phyloP scores from a whole-genome alignment of 2,888 invertebrate genomes.

The Meliscaeva auricollis region DNA sequence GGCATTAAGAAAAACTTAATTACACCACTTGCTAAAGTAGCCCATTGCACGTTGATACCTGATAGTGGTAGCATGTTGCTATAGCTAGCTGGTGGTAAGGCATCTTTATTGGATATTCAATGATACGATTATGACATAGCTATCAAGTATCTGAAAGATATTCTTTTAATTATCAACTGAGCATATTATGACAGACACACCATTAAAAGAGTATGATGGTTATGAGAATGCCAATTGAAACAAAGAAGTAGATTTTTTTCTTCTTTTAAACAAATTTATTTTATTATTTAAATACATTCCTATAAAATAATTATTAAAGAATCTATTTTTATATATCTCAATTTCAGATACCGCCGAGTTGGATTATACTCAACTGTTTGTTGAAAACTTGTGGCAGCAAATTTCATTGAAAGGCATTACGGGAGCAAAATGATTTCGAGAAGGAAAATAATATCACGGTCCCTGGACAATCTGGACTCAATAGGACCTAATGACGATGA shows the following conservation, averaged over 20 bases:
- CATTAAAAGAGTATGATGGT: slow-evolving; percentile 32
- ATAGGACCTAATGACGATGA: slow-evolving; percentile 91
- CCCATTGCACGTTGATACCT: slow-evolving; percentile 63
- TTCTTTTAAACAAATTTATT: slow-evolving; percentile 18
- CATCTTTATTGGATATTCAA: slow-evolving; percentile 67
- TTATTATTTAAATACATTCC: slow-evolving; percentile 4
- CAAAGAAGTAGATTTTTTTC: slow-evolving; percentile 15
- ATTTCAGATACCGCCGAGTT: slow-evolving; percentile 45
- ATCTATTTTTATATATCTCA: slow-evolving; percentile 68
- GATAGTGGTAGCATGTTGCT: slow-evolving; percentile 37
- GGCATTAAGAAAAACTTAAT: slow-evolving; percentile 57
- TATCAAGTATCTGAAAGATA: slow-evolving; percentile 60
- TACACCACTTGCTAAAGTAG: slow-evolving; percentile 68
- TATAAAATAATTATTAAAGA: slow-evolving; percentile 48
- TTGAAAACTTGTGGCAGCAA: slow-evolving; percentile 32
- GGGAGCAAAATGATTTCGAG: slow-evolving; percentile 90
- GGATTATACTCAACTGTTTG: slow-evolving; percentile 42
- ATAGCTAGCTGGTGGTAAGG: slow-evolving; percentile 42
- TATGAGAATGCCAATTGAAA: slow-evolving; percentile 47
- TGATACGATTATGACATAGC: slow-evolving; percentile 67
- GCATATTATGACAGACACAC: slow-evolving; percentile 14
- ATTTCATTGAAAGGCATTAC: slow-evolving; percentile 46
- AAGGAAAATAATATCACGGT: slow-evolving; percentile 94
- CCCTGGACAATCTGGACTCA: slow-evolving; percentile 93
- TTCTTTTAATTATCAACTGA: slow-evolving; percentile 51